Conservation (phyloP, 2,888 invertebrate genomes). For the Antitype chi region DNA sequence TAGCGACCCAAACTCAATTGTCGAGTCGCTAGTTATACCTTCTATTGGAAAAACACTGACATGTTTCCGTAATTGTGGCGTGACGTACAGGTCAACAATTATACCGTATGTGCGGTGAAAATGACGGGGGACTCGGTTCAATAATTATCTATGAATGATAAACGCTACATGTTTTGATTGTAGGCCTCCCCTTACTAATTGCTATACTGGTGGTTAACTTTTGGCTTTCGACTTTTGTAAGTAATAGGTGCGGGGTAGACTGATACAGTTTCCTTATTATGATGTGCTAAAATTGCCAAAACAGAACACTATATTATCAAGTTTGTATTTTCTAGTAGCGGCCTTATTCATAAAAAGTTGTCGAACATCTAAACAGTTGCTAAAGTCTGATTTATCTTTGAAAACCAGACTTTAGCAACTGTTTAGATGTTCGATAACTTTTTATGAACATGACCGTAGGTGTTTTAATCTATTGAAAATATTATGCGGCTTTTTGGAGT, state of each 20-base stretch:
- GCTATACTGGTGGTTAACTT: constrained; percentile 62
- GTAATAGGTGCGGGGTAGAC: constrained; percentile 27
- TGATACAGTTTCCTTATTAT: background rate
- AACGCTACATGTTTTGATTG: constrained; percentile 70
- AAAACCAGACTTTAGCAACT: too few relatives aligned
- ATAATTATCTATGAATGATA: constrained; percentile 77
- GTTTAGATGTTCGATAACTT: too few relatives aligned
- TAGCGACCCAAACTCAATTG: constrained; percentile 17
- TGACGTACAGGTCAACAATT: constrained; percentile 79
- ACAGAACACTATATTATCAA: background rate
- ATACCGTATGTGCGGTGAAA: constrained; percentile 82
- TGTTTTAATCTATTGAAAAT: background rate
- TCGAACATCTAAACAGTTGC: too few relatives aligned
- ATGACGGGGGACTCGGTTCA: constrained; percentile 64
- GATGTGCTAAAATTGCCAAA: background rate
- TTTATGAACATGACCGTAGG: too few relatives aligned
- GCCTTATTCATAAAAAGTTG: too few relatives aligned
- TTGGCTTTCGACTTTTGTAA: constrained; percentile 62
- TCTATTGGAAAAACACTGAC: constrained; percentile 73
- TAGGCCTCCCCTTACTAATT: constrained; percentile 59
- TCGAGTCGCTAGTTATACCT: constrained; percentile 28
- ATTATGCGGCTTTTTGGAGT: background rate
- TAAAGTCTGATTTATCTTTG: too few relatives aligned
- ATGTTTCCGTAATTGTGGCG: constrained; percentile 83
- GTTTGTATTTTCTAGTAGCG: background rate